phyloP scores from a whole-genome alignment of 2,888 invertebrate species.

The Coenonympha glycerion region DNA sequence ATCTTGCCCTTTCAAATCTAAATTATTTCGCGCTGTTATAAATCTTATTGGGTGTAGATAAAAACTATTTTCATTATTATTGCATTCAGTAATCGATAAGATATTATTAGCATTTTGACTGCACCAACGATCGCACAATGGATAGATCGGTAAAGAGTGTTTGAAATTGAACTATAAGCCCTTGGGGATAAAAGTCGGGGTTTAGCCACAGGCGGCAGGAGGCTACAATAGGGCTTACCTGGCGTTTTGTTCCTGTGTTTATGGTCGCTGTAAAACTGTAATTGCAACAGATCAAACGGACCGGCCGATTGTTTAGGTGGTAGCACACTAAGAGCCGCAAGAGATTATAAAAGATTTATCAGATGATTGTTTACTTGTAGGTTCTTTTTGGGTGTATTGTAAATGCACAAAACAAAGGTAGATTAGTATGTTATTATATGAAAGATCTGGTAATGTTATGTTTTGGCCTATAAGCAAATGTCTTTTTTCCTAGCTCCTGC shows the following conservation, averaged over 20 bases:
- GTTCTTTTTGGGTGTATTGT: too few species aligned
- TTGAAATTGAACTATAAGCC: constrained; percentile 5
- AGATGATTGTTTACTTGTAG: neutral
- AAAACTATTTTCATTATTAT: constrained; percentile 9
- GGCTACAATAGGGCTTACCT: constrained; percentile 62
- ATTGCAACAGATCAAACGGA: constrained; percentile 66
- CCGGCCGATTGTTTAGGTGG: constrained; percentile 40
- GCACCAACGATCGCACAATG: too few species aligned
- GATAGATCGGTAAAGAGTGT: too few species aligned
- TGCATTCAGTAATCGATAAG: neutral
- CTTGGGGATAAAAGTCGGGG: constrained; percentile 2
- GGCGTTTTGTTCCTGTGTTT: constrained; percentile 58
- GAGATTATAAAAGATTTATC: neutral
- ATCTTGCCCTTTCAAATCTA: neutral
- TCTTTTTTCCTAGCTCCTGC: too few species aligned
- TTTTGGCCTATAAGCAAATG: too few species aligned
- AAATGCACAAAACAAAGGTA: too few species aligned
- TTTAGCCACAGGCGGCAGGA: constrained; percentile 18
- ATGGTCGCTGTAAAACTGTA: constrained; percentile 66
- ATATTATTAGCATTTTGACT: neutral
- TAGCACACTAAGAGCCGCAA: constrained; percentile 15
- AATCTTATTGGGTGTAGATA: neutral
- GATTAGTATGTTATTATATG: too few species aligned
- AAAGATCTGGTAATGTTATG: too few species aligned
- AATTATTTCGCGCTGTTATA: neutral